Base-by-base conservation (phyloP, 1,140 invertebrate genomes). In the Dendroctonus ponderosae region DNA sequence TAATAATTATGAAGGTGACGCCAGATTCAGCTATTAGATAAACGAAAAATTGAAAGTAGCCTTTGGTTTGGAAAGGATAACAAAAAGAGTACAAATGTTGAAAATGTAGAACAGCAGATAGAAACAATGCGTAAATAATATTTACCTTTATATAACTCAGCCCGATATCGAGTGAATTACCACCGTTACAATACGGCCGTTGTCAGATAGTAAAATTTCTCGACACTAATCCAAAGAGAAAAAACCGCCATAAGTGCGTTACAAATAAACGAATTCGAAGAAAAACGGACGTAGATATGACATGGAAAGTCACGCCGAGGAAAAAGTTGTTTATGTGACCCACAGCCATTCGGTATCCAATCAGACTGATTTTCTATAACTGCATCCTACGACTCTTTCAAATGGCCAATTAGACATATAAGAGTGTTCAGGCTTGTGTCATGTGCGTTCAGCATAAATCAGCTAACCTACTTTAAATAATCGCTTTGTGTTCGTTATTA, bases 311-410 rank as follows among this genome's bases (percentile, higher is more conserved):
- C 60, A 50, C 38, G 42, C 42, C 44, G 14, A 53, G 44, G 60
- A 62, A 62, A 62, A 52, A 62, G 60, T 62, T 62, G 60, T 62
- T 62, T 52, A 41, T 62, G 52, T 53, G 60, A 62, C 60, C 60
- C 53, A 62, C 60, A 62, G 60, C 43, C 38, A 43, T 50, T 46
- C 12, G 7, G 40, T 15, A 6, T 50, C 44, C 41, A 42, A 51
- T 52, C 40, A 15, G 60, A 39, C 49, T 62, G 40, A 44, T 62
- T 62, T 62, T 46, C 11, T 50, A 61, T 50, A 50, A 40, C 46
- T 50, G 11, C 46, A 39, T 49, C 46, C 44, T 60, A 60, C 58
- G 58, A 60, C 58, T 39, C 48, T 58, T 58, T 42, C 11, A 58
- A 39, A 12, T 26, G 56, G 39, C 14, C 56, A 58, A 58, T 58